A percentile compares a stretch with the other conserved stretches of the same genome.
Conservation (phyloP, 1,140 invertebrate genomes). For the Caligus rogercresseyi region DNA sequence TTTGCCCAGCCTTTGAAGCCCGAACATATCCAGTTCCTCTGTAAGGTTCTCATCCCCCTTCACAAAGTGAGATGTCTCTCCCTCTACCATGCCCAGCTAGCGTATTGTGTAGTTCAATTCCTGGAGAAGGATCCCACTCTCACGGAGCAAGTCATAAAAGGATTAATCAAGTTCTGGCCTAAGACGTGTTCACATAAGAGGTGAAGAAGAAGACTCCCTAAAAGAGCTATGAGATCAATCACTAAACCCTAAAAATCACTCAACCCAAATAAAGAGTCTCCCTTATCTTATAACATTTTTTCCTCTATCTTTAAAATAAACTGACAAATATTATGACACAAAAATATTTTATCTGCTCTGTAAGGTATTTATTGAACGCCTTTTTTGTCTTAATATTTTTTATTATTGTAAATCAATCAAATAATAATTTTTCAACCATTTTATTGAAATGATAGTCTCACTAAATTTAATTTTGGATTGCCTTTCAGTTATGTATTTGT, state of each 20-base stretch:
- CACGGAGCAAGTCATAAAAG: constrained; percentile 86
- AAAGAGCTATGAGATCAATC: constrained; percentile 12
- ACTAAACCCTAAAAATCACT: constrained; percentile 2
- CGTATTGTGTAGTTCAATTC: constrained; percentile 99
- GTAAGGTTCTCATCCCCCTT: constrained; percentile 92
- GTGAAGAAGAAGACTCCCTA: constrained; percentile 25
- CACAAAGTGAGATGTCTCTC: constrained; percentile 90
- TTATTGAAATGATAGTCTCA: too few relatives aligned
- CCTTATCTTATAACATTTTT: too few relatives aligned
- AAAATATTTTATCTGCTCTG: too few relatives aligned
- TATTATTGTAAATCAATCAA: too few relatives aligned
- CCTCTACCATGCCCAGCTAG: constrained; percentile 79
- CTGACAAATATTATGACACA: too few relatives aligned
- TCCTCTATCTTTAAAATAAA: too few relatives aligned
- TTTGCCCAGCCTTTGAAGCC: constrained; percentile 91
- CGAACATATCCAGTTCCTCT: constrained; percentile 93
- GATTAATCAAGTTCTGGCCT: constrained; percentile 95
- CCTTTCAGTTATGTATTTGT: too few relatives aligned
- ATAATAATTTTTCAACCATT: too few relatives aligned
- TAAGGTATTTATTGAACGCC: too few relatives aligned
- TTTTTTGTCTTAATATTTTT: too few relatives aligned
- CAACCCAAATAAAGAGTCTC: not conserved
- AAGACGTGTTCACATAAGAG: constrained; percentile 98
- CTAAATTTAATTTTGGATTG: too few relatives aligned
- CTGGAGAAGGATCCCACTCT: constrained; percentile 93